phyloP scores from a whole-genome alignment of 2,888 invertebrate genomes.

The Lithodes maja region DNA sequence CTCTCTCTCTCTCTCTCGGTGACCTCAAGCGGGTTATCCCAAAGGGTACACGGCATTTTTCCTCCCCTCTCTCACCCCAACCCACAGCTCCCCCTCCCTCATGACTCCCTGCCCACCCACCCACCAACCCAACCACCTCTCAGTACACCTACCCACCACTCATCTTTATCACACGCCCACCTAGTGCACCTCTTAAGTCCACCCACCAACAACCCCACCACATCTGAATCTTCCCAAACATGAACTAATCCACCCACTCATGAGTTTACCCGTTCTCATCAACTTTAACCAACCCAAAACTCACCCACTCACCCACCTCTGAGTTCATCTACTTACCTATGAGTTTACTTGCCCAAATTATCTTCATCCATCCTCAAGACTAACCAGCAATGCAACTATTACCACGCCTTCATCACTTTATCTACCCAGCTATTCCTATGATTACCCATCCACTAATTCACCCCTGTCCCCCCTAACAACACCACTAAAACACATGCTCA shows the following conservation, averaged over 20 bases:
- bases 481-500: no score
- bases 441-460: no score
- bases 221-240: not conserved
- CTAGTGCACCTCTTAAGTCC: not conserved
- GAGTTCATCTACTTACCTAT: not conserved
- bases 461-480: no score
- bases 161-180: not conserved
- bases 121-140: not conserved
- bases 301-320: not conserved
- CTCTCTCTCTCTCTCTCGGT: not conserved
- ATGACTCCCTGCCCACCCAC: not conserved
- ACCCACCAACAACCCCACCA: not conserved
- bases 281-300: no score
- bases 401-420: no score
- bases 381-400: no score
- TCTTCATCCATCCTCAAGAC: no score
- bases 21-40: constrained; percentile 6
- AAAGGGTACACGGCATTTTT: constrained; percentile 9
- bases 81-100: not conserved
- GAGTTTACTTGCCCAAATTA: not conserved
- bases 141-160: not conserved
- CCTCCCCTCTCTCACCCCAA: not conserved
- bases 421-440: no score
- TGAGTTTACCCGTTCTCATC: not conserved
- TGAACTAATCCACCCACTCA: not conserved